A percentile compares a stretch with the other conserved stretches of the same genome.
Conservation (phyloP, 2,888 invertebrate genomes). For the Emmelina monodactyla region DNA sequence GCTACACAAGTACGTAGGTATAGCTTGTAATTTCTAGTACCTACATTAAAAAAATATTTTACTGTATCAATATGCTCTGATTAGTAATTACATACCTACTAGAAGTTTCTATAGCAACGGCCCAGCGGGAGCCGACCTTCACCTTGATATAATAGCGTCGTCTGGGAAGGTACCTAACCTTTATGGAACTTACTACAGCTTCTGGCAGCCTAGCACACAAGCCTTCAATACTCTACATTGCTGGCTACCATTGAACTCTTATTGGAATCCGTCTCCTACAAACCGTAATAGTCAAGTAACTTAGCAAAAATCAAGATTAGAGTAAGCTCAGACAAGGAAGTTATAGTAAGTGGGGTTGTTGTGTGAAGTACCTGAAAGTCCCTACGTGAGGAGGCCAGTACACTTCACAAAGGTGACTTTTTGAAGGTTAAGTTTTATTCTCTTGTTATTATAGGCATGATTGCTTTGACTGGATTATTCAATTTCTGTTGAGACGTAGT, state of each 20-base stretch:
- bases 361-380: conserved; percentile 29
- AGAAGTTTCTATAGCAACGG: conserved; percentile 37
- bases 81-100: conserved; percentile 24
- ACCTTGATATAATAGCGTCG: conserved; percentile 35
- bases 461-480: conserved; percentile 33
- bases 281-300: too few relatives aligned
- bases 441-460: conserved; percentile 31
- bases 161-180: conserved; percentile 20
- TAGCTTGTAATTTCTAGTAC: background rate
- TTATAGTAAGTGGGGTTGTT: conserved; percentile 8
- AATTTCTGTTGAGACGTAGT: conserved; percentile 24
- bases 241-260: too few relatives aligned
- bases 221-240: conserved; percentile 21
- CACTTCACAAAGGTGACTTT: conserved; percentile 39
- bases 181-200: too few relatives aligned
- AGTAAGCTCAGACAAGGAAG: too few relatives aligned
- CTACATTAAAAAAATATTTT: conserved; percentile 9
- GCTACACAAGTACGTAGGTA: too few relatives aligned
- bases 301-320: too few relatives aligned
- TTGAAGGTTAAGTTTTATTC: conserved; percentile 40
- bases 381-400: conserved; percentile 27
- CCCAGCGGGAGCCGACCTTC: conserved; percentile 31
- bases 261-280: background rate
- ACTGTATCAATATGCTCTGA: too few relatives aligned
- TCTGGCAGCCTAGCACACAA: conserved; percentile 7